Conservation (phyloP, 1,140 invertebrate species). For the Physella acuta region DNA sequence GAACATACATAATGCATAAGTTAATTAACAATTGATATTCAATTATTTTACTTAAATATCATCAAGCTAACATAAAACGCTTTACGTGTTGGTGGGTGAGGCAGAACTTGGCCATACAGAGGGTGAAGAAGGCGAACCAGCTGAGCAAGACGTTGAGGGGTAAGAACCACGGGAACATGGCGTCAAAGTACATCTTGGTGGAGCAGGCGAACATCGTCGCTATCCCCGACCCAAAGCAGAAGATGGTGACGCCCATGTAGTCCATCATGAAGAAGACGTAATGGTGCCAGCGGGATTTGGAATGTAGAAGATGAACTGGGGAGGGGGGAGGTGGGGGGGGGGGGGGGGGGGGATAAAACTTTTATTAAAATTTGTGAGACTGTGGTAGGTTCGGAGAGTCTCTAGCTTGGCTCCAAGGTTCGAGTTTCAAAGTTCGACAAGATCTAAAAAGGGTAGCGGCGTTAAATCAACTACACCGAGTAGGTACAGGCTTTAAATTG, state of each 20-base stretch:
- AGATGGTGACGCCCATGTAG: constrained; percentile 49
- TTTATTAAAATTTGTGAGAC: too few species aligned
- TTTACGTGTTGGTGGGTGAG: constrained; percentile 13
- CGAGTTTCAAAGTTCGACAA: neutral
- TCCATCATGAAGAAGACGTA: constrained; percentile 50
- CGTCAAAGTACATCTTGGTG: constrained; percentile 27
- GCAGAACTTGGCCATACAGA: constrained; percentile 38
- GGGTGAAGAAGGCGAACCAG: constrained; percentile 36
- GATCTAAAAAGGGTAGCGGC: neutral
- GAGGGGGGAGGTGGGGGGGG: constrained; percentile 9
- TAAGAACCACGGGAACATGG: constrained; percentile 30
- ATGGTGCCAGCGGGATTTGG: constrained; percentile 45
- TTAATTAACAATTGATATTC: neutral
- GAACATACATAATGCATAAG: neutral
- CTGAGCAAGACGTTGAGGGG: constrained; percentile 37
- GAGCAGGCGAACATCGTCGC: constrained; percentile 39
- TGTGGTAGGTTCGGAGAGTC: too few species aligned
- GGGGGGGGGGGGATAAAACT: too few species aligned
- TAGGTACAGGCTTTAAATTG: too few species aligned
- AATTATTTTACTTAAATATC: neutral
- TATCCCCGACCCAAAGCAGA: constrained; percentile 44
- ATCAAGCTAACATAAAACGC: neutral
- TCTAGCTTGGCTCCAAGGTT: neutral
- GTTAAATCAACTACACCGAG: neutral
- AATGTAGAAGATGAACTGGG: constrained; percentile 49